phyloP scores from a whole-genome alignment of 2,797 vertebrate species.

The Microcaecilia unicolor region DNA sequence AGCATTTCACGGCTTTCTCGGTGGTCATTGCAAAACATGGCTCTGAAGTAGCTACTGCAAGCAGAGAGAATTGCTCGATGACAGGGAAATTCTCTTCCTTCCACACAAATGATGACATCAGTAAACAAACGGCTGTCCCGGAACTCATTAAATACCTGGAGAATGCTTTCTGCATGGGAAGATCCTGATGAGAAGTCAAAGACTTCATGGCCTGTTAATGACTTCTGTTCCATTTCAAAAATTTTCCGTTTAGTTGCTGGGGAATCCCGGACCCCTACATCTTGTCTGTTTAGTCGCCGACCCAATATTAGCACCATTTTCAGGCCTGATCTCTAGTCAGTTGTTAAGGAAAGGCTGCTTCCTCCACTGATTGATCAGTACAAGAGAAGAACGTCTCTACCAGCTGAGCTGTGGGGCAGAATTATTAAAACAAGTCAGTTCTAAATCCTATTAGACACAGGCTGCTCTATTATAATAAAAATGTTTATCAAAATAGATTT shows the following conservation, averaged over 20 bases:
- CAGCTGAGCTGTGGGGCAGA: too few species aligned
- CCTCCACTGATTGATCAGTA: too few species aligned
- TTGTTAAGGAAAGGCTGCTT: slow-evolving; percentile 45
- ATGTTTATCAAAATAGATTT: too few species aligned
- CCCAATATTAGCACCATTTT: slow-evolving; percentile 97
- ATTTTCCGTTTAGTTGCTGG: slow-evolving; percentile 93
- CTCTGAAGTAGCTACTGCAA: slow-evolving; percentile 94
- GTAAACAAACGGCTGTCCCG: slow-evolving; percentile 89
- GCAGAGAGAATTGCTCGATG: slow-evolving; percentile 91
- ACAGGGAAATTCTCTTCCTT: slow-evolving; percentile 93
- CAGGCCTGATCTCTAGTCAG: slow-evolving; percentile 59
- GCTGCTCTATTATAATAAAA: too few species aligned
- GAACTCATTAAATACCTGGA: slow-evolving; percentile 94
- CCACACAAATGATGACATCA: slow-evolving; percentile 92
- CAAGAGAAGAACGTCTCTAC: too few species aligned
- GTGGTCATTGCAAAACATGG: slow-evolving; percentile 97
- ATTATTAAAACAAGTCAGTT: too few species aligned
- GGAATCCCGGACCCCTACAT: slow-evolving; percentile 80
- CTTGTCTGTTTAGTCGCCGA: slow-evolving; percentile 88
- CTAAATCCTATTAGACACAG: too few species aligned
- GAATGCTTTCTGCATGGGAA: slow-evolving; percentile 85
- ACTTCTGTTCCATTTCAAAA: slow-evolving; percentile 90
- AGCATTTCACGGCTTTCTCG: slow-evolving; percentile 92
- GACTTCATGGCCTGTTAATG: slow-evolving; percentile 69
- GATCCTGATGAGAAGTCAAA: slow-evolving; percentile 90